Evolutionary conservation across 2,888 invertebrate genomes (phyloP).

Genomic region (Spisula solida): DNA sequence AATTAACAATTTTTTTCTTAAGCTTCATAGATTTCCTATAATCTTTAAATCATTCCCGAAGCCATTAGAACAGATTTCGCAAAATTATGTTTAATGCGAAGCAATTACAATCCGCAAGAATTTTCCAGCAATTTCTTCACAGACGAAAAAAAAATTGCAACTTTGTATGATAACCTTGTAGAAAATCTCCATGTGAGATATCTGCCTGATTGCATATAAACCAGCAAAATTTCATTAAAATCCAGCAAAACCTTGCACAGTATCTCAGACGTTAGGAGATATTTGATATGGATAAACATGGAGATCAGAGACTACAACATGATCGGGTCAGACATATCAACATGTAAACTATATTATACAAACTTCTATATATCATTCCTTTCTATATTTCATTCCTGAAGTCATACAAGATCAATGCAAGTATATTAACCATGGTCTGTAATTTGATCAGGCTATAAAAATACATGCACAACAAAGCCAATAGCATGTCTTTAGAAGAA

Average conservation of each 20-base stretch:
- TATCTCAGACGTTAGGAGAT: not conserved
- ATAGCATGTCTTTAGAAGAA: no score
- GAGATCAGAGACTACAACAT: not conserved
- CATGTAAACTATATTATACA: not conserved
- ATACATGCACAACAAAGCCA: no score
- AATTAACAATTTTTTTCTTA: not conserved
- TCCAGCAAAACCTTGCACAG: constrained; percentile 4
- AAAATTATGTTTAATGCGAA: constrained; percentile 10
- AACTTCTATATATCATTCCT: not conserved
- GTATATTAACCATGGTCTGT: not conserved
- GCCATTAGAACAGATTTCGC: not conserved
- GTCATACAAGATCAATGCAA: not conserved
- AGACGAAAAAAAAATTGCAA: not conserved
- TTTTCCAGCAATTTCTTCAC: constrained; percentile 14
- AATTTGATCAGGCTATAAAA: constrained; percentile 6
- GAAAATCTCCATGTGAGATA: not conserved
- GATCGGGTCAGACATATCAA: constrained; percentile 2
- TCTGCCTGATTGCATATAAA: not conserved
- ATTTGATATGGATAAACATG: not conserved
- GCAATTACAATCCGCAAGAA: not conserved
- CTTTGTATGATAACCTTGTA: not conserved
- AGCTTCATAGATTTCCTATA: not conserved
- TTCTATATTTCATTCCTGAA: not conserved
- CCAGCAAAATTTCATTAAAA: constrained; percentile 25
- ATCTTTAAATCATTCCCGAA: not conserved